phyloP scores from a whole-genome alignment of 2,113 vertebrate genomes.

The Brienomyrus brachyistius region DNA sequence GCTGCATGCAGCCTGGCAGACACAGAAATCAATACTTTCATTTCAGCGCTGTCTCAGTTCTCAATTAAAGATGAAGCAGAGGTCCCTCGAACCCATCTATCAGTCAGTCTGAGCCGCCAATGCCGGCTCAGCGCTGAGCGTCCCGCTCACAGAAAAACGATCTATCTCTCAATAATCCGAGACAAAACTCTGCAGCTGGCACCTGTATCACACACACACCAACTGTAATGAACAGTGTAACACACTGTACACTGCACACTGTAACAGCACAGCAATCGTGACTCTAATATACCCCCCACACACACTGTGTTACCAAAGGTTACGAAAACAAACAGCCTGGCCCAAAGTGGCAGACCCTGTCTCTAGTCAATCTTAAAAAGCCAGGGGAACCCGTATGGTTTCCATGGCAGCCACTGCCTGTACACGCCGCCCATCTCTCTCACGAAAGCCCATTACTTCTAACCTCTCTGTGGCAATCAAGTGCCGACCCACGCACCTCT shows the following conservation, averaged over 20 bases:
- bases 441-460: not conserved
- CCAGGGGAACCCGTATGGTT: constrained; percentile 17
- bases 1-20: constrained; percentile 27
- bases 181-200: not conserved
- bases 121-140: not conserved
- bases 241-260: not conserved
- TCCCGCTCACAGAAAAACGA: not conserved
- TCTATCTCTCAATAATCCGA: not conserved
- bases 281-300: not conserved
- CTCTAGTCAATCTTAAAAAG: constrained; percentile 20
- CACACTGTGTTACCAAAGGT: not conserved
- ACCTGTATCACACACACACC: not conserved
- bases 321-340: not conserved
- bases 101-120: not conserved
- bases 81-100: constrained; percentile 19
- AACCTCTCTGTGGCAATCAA: not conserved
- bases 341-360: not conserved
- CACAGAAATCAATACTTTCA: constrained; percentile 49
- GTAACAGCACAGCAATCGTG: not conserved
- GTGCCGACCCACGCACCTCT: not conserved
- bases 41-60: constrained; percentile 38
- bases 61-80: constrained; percentile 35
- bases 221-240: not conserved
- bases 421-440: constrained; percentile 8
- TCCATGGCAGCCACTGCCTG: constrained; percentile 23